Evolutionary conservation across 2,888 invertebrate species (phyloP), one percentile per base, ranked within the genome.

Genomic region (Seira ritae): DNA sequence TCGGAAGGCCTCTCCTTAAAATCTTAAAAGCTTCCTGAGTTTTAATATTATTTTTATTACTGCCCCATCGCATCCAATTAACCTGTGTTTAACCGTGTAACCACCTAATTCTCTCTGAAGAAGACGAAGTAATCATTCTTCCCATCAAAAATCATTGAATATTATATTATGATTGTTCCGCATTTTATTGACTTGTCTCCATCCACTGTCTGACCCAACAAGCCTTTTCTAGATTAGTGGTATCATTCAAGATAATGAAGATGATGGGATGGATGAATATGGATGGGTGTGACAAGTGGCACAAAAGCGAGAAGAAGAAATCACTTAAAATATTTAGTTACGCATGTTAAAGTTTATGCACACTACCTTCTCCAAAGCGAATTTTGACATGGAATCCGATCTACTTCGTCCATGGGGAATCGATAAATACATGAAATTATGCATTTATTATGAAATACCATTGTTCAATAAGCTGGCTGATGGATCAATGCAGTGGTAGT

Each of bases 81-180:
- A 50, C 50, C 50, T 50, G 50, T 50, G 50, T 50, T 50, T 50
- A 50, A 50, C 50, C 50, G 50, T 50, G 50, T 50, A 50, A 50
- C 50, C 50, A 50, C 50, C 50, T 50, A 50, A 50, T 50, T 50
- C 50, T n/a, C 15, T 15, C 17, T 8, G 50, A n/a, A 31, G 31
- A 31, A 31, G 31, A 31, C 31, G 31, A 31, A 8, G 31, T 4
- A 31, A 31, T 31, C 3, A 31, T 31, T 8, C 31, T 15, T 50
- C 15, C 12, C 50, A 50, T 3, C 12, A 12, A 15, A 8, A n/a
- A 15, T 50, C 2, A 50, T 50, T 50, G 50, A 15, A n/a, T 50
- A n/a, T 42, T 42, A 42, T 42, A 12, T 50, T 50, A 50, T n/a
- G 50, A 50, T 12, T 50, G 31, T 50, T 50, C 50, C 17, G 50